These are phyloP conservation scores for Phrynosoma platyrhinos DNA, from an alignment of 2,113 vertebrate species.

Conservation along the genomic window DNA sequence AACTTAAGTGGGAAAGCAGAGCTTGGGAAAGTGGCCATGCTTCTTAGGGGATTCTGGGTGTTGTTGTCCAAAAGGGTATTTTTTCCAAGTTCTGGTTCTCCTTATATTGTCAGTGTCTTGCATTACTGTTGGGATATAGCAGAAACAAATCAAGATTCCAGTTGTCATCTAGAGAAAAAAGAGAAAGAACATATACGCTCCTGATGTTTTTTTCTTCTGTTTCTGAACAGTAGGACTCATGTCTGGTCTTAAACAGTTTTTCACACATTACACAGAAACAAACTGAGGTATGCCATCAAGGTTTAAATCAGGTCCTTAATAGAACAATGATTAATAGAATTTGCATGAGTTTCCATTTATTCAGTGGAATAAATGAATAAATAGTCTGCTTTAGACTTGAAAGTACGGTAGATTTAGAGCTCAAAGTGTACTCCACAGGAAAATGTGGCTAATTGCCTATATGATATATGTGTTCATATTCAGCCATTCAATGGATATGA, in stretches of 20 bases:
- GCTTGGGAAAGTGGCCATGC: too few relatives aligned
- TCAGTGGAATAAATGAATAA: too few relatives aligned
- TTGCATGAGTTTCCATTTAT: too few relatives aligned
- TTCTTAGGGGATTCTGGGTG: too few relatives aligned
- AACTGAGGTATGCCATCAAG: too few relatives aligned
- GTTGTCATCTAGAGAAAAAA: background rate
- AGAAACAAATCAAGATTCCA: background rate
- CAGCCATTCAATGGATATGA: background rate
- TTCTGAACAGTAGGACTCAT: background rate
- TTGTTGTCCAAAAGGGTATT: too few relatives aligned
- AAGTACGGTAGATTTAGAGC: background rate
- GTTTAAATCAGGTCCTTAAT: too few relatives aligned
- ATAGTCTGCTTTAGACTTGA: too few relatives aligned
- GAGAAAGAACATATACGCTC: background rate
- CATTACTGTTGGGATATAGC: conserved; percentile 7
- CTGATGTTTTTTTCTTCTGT: background rate
- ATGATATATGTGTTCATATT: background rate
- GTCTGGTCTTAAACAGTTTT: background rate
- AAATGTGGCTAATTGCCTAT: background rate
- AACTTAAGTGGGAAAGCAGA: background rate
- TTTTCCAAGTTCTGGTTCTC: too few relatives aligned
- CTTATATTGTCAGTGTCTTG: too few relatives aligned
- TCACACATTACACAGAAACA: background rate
- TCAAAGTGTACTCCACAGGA: background rate
- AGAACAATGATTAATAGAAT: too few relatives aligned